Evolutionary conservation across 2,888 invertebrate genomes (phyloP), one percentile per base, ranked within the genome.

Genomic region (Drosophila bunnanda): DNA sequence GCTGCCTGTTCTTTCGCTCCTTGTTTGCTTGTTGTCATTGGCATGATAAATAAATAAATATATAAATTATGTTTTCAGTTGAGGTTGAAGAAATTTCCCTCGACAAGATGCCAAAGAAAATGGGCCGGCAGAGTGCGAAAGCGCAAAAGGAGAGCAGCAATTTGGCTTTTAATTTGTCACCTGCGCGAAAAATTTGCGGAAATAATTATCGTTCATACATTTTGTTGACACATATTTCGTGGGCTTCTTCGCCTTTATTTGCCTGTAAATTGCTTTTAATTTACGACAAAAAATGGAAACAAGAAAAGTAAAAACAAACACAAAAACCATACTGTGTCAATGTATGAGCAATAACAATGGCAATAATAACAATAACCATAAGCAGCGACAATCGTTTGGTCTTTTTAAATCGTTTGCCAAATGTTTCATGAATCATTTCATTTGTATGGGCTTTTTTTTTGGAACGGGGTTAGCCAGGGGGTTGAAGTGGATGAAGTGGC

Each of bases 131-230:
- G 44, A 44, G 43, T 8, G 22, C 46, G n/a, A 28, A 6, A 9
- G 61, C 8, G n/a, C n/a, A 15, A 36, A n/a, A 15, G 12, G 32
- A 41, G 36, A 44, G n/a, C 30, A 25, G n/a, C 22, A 48, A 25
- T 65, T 73, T 55, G 20, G 48, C 55, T 58, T 39, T 56, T 64
- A 61, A 62, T 61, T 68, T 75, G 75, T 62, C 75, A 75, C 75
- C 75, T 75, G 72, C 28, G 54, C 54, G 52, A 72, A 65, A 72
- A 73, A 66, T 65, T 43, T 73, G 61, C 75, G 74, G 75, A 75
- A 68, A 75, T 54, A 62, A 75, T 75, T 75, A 75, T 73, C 67
- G 73, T 55, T 74, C 54, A 30, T 73, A 55, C 44, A 50, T 50
- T 54, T 48, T 41, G 59, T 73, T 73, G 54, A 52, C 72, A 71